Evolutionary conservation across 1,140 invertebrate species (phyloP), one percentile per base, ranked within the genome.

Genomic region (Atta texana): DNA sequence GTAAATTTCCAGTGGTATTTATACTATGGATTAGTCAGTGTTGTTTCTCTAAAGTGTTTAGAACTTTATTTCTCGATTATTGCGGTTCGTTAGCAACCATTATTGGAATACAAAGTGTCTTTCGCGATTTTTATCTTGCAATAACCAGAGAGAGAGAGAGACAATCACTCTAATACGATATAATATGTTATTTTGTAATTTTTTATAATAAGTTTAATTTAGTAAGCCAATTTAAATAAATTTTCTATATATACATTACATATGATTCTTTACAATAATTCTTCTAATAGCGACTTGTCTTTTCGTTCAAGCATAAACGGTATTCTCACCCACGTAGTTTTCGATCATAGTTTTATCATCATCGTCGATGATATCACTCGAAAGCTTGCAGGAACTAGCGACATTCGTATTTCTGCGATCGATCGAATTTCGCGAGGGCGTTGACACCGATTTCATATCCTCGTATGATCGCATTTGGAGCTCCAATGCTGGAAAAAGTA

Each of bases 401-500:
- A 80, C 49, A 14, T 14, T 49, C 16, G 18, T 44, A 44, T 49
- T 14, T 55, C 34, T 53, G 53, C 34, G 16, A 72, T 72, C 34
- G 34, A 59, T 71, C 8, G n/a, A 49, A 72, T 55, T 49, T 69
- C 49, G 77, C 66, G 55, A 51, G 39, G 82, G 61, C 74, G 51
- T 61, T 77, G 72, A 61, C 39, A 76, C 51, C 55, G 64, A 80
- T 74, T 64, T 75, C 44, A 63, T 68, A 86, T 89, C 61, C 84
- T 80, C 59, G 85, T 61, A 21, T 55, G 21, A 76, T 88, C 72
- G 80, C 64, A 68, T 82, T 90, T 78, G 16, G 34, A 49, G 89
- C 69, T 64, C 7, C 3, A 44, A 89, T 87, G 87, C 39, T 77
- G 87, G 87, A 87, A 90, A 89, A 92, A 86, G 92, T 93, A 92